Evolutionary conservation across 2,797 vertebrate genomes (phyloP).

Genomic region (Gobio occitaniae): DNA sequence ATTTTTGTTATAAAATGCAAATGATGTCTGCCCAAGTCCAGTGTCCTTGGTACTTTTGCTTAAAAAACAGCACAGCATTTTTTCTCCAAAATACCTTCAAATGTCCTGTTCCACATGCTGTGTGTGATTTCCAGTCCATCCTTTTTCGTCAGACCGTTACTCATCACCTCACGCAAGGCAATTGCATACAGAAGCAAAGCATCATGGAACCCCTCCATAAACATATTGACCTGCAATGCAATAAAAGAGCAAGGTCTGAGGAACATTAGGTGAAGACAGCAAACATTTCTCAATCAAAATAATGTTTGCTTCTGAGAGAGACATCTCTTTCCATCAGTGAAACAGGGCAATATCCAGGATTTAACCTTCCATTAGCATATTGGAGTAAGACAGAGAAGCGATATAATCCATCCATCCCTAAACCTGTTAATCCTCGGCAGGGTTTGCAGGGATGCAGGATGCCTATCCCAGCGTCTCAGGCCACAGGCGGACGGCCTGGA

Average conservation of each 20-base stretch:
- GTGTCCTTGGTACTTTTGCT: neutral
- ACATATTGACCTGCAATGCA: slow-evolving; percentile 91
- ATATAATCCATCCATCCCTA: neutral
- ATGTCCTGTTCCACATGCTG: slow-evolving; percentile 92
- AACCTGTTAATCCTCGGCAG: neutral
- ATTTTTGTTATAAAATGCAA: slow-evolving; percentile 13
- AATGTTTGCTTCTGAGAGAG: neutral
- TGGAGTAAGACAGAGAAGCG: neutral
- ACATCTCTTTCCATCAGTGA: neutral
- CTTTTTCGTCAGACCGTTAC: slow-evolving; percentile 89
- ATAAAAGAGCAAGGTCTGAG: slow-evolving; percentile 12
- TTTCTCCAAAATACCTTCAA: slow-evolving; percentile 85
- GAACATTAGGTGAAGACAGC: neutral
- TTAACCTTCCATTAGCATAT: neutral
- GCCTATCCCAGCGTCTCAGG: neutral
- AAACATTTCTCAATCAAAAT: neutral
- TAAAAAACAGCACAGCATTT: neutral
- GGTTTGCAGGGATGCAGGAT: neutral
- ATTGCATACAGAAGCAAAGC: slow-evolving; percentile 91
- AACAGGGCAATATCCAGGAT: neutral
- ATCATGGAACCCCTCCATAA: slow-evolving; percentile 97
- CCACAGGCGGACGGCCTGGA: neutral
- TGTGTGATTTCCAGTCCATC: slow-evolving; percentile 90
- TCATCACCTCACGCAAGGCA: slow-evolving; percentile 89
- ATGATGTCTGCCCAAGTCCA: neutral